Base-by-base conservation (phyloP, 2,113 vertebrate species). In the Bubo scandiacus region DNA sequence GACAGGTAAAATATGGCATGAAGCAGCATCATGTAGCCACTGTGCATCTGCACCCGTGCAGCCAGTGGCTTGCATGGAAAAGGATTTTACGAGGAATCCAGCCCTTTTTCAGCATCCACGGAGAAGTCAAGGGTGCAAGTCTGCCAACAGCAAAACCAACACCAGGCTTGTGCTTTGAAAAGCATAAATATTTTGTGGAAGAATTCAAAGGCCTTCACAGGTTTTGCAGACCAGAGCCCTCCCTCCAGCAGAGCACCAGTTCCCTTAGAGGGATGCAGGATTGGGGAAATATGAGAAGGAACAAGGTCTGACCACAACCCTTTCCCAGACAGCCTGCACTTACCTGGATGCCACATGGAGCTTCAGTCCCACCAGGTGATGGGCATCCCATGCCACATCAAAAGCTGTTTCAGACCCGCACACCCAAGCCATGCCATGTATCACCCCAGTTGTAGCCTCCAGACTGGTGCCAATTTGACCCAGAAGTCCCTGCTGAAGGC, bases 361-460 rank as follows among this genome's bases (percentile, higher is more conserved):
- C 22, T 67, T 51, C 29, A 43, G 4, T 32, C 21, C 14, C 59
- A 73, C 12, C 36, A 58, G 14, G 3, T 29, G 54, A 59, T 38
- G 38, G 54, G 9, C 78, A 66, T 22, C 51, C 57, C 57, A 29
- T 7, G 15, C 29, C n/a, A 10, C 4, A 15, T 11, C 51, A 71
- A 63, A 38, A 77, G 14, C 12, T 14, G 8, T 20, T 45, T 70
- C 78, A 45, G 49, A 70, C 11, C 36, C 11, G 4, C n/a, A 54
- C n/a, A 13, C 26, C 36, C 38, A 26, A 88, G 12, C 27, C 8
- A 17, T 6, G 26, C 7, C 40, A 45, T 0, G 1, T 15, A 19
- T 5, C 3, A 0, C 30, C 14, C 45, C 4, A 2, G 18, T 4
- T 51, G 23, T 21, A 66, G n/a, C 34, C 66, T 27, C 72, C 30